These are phyloP conservation scores for Sepiola atlantica DNA, from an alignment of 2,888 invertebrate species.

Conservation along the genomic window DNA sequence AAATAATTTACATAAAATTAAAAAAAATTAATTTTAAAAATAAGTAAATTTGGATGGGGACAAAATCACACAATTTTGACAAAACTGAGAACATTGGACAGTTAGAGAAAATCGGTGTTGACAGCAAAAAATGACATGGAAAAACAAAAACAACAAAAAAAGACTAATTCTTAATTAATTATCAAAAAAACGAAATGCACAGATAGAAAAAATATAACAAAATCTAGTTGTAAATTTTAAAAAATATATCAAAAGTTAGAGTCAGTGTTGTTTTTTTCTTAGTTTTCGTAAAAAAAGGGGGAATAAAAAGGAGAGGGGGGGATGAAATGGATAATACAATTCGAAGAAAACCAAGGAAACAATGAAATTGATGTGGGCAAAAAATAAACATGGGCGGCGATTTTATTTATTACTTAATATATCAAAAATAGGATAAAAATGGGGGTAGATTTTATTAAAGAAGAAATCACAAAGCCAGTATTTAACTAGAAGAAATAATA, in stretches of 20 bases:
- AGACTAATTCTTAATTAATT: not conserved
- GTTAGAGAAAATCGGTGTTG: not conserved
- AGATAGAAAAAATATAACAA: not conserved
- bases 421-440: not conserved
- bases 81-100: no score
- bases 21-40: no score
- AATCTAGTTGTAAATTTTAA: not conserved
- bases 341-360: not conserved
- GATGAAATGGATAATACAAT: not conserved
- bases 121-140: not conserved
- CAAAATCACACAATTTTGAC: no score
- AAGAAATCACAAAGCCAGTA: not conserved
- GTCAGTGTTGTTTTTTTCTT: no score
- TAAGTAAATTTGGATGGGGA: no score
- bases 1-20: no score
- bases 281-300: not conserved
- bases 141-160: not conserved
- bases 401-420: not conserved
- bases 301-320: not conserved
- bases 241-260: not conserved
- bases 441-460: not conserved
- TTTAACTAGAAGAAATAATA: not conserved
- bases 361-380: not conserved
- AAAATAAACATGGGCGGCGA: not conserved
- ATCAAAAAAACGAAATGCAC: not conserved